Evolutionary conservation across 1,140 invertebrate genomes (phyloP).

Genomic region (Globodera ellingtonae): DNA sequence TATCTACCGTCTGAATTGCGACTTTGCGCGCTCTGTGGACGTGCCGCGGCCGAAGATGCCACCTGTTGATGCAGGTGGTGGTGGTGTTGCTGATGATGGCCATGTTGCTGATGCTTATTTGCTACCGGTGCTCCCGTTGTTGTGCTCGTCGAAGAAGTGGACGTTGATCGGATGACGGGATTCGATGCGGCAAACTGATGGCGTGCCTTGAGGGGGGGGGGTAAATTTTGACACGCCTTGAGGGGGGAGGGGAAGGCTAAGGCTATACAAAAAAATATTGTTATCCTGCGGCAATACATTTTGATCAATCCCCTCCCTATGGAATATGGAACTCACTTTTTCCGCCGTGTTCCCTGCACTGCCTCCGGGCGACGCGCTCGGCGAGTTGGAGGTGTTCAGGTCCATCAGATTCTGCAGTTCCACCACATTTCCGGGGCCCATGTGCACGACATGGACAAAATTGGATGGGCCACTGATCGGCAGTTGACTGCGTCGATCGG

Average conservation of each 20-base stretch:
- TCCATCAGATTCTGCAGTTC: constrained; percentile 77
- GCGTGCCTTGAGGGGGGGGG: background rate
- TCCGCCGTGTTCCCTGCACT: constrained; percentile 25
- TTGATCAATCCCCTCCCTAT: too few species aligned
- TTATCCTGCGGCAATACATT: too few species aligned
- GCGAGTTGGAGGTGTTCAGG: constrained; percentile 19
- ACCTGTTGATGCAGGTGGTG: background rate
- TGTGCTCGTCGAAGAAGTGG: constrained; percentile 11
- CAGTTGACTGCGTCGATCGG: constrained; percentile 60
- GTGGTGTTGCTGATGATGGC: background rate
- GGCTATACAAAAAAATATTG: too few species aligned
- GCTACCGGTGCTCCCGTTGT: background rate
- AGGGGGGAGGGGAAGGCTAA: background rate
- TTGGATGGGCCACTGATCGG: constrained; percentile 96
- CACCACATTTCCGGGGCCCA: constrained; percentile 93
- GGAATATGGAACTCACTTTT: background rate
- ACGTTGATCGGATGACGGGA: constrained; percentile 9
- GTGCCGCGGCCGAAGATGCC: constrained; percentile 2
- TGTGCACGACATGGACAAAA: constrained; percentile 96
- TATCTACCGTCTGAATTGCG: constrained; percentile 4
- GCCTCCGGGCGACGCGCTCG: constrained; percentile 10
- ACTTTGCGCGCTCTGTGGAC: constrained; percentile 12
- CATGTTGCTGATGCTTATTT: background rate
- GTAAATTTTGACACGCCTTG: background rate
- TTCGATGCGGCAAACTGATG: background rate